phyloP scores from a whole-genome alignment of 1,140 invertebrate species.

The Forficula auricularia region DNA sequence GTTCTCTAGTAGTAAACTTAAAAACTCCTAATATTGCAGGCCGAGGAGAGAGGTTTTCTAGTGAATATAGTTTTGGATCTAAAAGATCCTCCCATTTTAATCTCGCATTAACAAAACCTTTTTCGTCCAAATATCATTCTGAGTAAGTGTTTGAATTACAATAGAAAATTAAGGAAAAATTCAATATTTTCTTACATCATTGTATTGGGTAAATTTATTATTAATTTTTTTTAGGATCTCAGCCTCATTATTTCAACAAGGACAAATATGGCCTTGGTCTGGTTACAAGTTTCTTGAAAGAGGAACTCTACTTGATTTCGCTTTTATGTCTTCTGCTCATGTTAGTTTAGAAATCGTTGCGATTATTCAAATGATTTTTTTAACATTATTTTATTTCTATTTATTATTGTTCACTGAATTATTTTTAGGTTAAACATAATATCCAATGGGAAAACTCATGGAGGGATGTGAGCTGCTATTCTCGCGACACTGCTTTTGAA shows the following conservation, averaged over 20 bases:
- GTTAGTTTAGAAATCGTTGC: conserved; percentile 25
- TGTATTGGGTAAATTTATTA: conserved; percentile 3
- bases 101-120: conserved; percentile 55
- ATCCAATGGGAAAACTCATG: conserved; percentile 68
- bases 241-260: conserved; percentile 47
- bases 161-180: conserved; percentile 11
- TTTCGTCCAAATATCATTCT: conserved; percentile 34
- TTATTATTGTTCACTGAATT: no score
- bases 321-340: conserved; percentile 35
- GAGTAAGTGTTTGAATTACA: conserved; percentile 27
- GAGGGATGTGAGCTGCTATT: conserved; percentile 48
- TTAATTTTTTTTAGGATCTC: conserved; percentile 35
- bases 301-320: conserved; percentile 44
- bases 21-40: conserved; percentile 64
- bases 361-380: no score
- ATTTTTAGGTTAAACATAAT: conserved; percentile 48
- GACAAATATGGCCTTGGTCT: conserved; percentile 58
- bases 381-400: not conserved
- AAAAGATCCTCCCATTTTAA: conserved; percentile 53
- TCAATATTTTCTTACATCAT: conserved; percentile 1
- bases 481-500: conserved; percentile 46
- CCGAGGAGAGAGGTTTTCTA: conserved; percentile 54
- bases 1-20: conserved; percentile 49
- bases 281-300: conserved; percentile 51
- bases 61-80: conserved; percentile 59